Evolutionary conservation across 2,888 invertebrate species (phyloP).

Genomic region (Bibio marci): DNA sequence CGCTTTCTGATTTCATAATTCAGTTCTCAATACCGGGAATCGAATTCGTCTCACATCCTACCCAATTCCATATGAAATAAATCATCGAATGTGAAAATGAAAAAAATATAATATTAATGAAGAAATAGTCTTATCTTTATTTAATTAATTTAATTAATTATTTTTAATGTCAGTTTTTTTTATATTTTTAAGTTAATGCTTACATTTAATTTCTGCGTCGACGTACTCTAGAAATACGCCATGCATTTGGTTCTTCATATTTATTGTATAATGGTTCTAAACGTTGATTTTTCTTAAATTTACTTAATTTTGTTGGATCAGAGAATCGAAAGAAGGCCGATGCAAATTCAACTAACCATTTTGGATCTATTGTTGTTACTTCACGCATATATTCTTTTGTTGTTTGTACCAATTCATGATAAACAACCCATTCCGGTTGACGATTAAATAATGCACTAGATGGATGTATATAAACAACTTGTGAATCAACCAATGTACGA

Average conservation of each 20-base stretch:
- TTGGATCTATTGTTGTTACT: conserved; percentile 90
- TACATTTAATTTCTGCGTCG: conserved; percentile 69
- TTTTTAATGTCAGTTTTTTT: too few species aligned
- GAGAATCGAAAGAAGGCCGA: conserved; percentile 98
- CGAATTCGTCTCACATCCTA: too few species aligned
- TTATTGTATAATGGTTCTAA: conserved; percentile 96
- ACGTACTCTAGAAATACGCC: conserved; percentile 91
- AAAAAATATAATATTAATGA: too few species aligned
- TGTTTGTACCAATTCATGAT: conserved; percentile 95
- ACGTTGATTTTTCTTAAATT: conserved; percentile 97
- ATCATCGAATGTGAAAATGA: too few species aligned
- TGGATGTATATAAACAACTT: conserved; percentile 98
- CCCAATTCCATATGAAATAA: too few species aligned
- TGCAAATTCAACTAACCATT: conserved; percentile 98
- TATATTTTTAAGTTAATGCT: too few species aligned
- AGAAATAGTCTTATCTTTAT: too few species aligned
- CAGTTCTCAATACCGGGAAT: too few species aligned
- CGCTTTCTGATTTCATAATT: too few species aligned
- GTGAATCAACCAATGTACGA: conserved; percentile 90
- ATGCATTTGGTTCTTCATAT: conserved; percentile 97
- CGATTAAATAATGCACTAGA: conserved; percentile 94
- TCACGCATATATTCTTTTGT: conserved; percentile 99
- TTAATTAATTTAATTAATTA: too few species aligned
- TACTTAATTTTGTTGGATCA: conserved; percentile 94
- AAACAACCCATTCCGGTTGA: conserved; percentile 99